These are phyloP conservation scores for Phylloscopus whistleri DNA, from an alignment of 2,113 vertebrate species.

Conservation along the genomic window DNA sequence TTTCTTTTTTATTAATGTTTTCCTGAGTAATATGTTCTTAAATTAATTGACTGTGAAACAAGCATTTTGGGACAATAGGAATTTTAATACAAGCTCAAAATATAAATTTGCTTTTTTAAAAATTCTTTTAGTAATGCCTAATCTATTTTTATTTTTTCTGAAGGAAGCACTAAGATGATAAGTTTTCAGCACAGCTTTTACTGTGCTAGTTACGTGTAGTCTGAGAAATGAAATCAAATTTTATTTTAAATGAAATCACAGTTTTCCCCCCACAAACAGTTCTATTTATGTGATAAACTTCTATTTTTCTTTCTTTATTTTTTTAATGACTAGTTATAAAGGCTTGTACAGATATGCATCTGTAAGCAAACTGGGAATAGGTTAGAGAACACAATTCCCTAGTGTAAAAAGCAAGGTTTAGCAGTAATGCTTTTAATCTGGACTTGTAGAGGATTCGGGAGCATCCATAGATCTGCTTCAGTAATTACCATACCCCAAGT, in stretches of 20 bases:
- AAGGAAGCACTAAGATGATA: not conserved
- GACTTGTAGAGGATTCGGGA: slow-evolving; percentile 90
- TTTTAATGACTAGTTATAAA: slow-evolving; percentile 67
- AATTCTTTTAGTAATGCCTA: not conserved
- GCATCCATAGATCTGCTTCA: slow-evolving; percentile 93
- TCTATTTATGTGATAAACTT: slow-evolving; percentile 61
- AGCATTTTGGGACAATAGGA: slow-evolving; percentile 24
- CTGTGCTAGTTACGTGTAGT: not conserved
- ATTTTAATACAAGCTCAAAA: slow-evolving; percentile 21
- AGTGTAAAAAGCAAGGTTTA: slow-evolving; percentile 90
- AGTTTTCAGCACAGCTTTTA: slow-evolving; percentile 38
- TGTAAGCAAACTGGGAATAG: slow-evolving; percentile 85
- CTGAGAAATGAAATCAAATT: slow-evolving; percentile 13
- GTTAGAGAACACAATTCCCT: slow-evolving; percentile 88
- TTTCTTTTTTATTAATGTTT: slow-evolving; percentile 46
- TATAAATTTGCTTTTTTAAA: not conserved
- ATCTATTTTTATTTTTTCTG: slow-evolving; percentile 25
- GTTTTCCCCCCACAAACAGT: slow-evolving; percentile 23
- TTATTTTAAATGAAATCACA: slow-evolving; percentile 53
- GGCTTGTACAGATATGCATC: slow-evolving; percentile 68
- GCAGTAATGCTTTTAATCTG: slow-evolving; percentile 97
- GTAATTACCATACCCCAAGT: slow-evolving; percentile 98
- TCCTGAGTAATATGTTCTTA: slow-evolving; percentile 26
- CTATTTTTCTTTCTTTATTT: slow-evolving; percentile 55
- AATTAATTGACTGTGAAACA: slow-evolving; percentile 52